Evolutionary conservation across 2,797 vertebrate species (phyloP), one percentile per base, ranked within the genome.

Genomic region (Okamejei kenojei): DNA sequence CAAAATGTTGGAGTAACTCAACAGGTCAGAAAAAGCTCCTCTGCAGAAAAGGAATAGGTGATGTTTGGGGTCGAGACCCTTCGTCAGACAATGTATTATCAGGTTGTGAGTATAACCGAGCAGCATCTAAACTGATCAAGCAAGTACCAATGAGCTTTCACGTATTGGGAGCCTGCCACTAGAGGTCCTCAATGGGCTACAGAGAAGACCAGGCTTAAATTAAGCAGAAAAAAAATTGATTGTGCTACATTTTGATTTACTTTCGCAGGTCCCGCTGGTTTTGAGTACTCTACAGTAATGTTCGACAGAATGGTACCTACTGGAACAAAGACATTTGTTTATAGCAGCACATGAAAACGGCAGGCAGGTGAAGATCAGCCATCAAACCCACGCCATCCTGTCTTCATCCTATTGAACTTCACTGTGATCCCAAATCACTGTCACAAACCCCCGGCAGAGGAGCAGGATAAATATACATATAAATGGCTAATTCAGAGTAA

Each of bases 121-220:
- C 11, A 45, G 38, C 26, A 58, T 91, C 32, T 74, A 63, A 54
- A 68, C 17, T 11, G 21, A 73, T 74, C 21, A 54, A 92, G 54
- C 71, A 45, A 73, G 13, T 45, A 68, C 71, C 29, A 38, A 23
- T 54, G 29, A 9, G 11, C 21, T 6, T 74, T 26, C 65, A 92
- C 15, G 38, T 54, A 15, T 92, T 76, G 11, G 35, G 9, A 7
- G 74, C 35, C 71, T 76, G 90, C 90, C 90, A 92, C 90, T 76
- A 92, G 90, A 92, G 90, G 90, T 73, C 68, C 71, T 76, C 71
- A 29, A n/a, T 58, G 38, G 38, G 90, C 90, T 71, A 76, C 7
- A 54, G 4, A 45, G 35, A 92, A 73, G 26, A 26, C 29, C 26
- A 45, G 15, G 71, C 29, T 92, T 73, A 54, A 76, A 73, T 76